phyloP scores from a whole-genome alignment of 2,797 vertebrate species.

The Cryptoblepharus egeriae region DNA sequence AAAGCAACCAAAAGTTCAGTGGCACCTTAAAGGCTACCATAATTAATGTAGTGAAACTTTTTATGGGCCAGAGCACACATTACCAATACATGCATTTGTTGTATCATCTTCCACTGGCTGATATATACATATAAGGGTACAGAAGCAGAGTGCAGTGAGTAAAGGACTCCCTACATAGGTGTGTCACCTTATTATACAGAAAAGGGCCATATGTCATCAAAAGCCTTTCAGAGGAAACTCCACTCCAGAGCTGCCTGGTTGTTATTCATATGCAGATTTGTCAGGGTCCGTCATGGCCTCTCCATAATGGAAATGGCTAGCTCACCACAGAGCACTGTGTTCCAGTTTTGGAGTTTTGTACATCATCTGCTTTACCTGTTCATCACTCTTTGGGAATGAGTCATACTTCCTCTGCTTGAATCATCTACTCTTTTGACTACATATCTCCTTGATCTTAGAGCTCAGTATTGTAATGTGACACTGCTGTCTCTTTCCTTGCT shows the following conservation, averaged over 20 bases:
- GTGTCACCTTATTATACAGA: neutral
- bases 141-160: neutral
- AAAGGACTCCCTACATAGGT: neutral
- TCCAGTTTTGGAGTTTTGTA: neutral
- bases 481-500: neutral
- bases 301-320: neutral
- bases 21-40: too few relatives aligned
- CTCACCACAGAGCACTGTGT: neutral
- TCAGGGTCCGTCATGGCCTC: neutral
- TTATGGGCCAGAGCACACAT: neutral
- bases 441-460: neutral
- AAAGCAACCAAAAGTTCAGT: too few relatives aligned
- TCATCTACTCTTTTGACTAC: neutral
- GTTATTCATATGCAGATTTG: neutral
- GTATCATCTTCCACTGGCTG: neutral
- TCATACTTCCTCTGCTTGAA: neutral
- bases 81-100: neutral
- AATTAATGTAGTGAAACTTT: too few relatives aligned
- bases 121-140: neutral
- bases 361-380: neutral
- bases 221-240: neutral
- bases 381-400: neutral
- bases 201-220: neutral
- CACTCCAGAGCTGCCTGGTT: neutral
- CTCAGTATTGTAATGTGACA: neutral